Percentiles rank a stretch among this genome's conserved stretches.
Conservation (phyloP, 1,140 invertebrate genomes). For the Condylostylus longicornis region DNA sequence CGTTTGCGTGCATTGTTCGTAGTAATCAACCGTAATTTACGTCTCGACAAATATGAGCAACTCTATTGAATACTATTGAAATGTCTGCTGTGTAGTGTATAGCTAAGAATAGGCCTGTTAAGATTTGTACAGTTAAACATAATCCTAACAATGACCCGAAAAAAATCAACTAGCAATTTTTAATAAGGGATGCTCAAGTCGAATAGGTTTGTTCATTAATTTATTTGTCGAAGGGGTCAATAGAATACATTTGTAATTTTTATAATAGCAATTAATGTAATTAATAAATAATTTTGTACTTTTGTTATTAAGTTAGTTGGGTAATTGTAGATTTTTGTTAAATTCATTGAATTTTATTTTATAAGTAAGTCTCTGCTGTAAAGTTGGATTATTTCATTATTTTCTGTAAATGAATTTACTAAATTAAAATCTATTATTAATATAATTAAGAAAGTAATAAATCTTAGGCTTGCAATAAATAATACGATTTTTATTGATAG, state of each 20-base stretch:
- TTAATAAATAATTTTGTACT: slow-evolving; percentile 37
- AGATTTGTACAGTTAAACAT: slow-evolving; percentile 43
- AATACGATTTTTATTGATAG: slow-evolving; percentile 19
- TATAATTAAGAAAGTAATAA: slow-evolving; percentile 11
- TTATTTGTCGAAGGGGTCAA: slow-evolving; percentile 32
- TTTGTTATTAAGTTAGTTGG: slow-evolving; percentile 30
- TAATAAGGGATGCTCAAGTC: slow-evolving; percentile 33
- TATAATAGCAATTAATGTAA: slow-evolving; percentile 33
- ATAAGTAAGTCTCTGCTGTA: slow-evolving; percentile 17
- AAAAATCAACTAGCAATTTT: slow-evolving; percentile 38
- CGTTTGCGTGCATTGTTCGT: slow-evolving; percentile 40
- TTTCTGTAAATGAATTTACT: slow-evolving; percentile 11
- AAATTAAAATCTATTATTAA: slow-evolving; percentile 17
- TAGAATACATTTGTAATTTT: slow-evolving; percentile 34
- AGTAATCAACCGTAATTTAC: slow-evolving; percentile 41
- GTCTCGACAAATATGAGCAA: slow-evolving; percentile 38
- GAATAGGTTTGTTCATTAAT: slow-evolving; percentile 32
- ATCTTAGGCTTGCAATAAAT: too few relatives aligned
- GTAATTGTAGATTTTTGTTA: slow-evolving; percentile 34
- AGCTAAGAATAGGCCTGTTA: slow-evolving; percentile 41
- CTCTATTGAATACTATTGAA: slow-evolving; percentile 39
- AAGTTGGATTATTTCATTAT: slow-evolving; percentile 6
- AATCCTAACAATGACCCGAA: slow-evolving; percentile 41
- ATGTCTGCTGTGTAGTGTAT: slow-evolving; percentile 42
- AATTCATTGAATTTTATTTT: slow-evolving; percentile 26